Evolutionary conservation across 2,888 invertebrate genomes (phyloP).

Genomic region (Drosophila diplacantha): DNA sequence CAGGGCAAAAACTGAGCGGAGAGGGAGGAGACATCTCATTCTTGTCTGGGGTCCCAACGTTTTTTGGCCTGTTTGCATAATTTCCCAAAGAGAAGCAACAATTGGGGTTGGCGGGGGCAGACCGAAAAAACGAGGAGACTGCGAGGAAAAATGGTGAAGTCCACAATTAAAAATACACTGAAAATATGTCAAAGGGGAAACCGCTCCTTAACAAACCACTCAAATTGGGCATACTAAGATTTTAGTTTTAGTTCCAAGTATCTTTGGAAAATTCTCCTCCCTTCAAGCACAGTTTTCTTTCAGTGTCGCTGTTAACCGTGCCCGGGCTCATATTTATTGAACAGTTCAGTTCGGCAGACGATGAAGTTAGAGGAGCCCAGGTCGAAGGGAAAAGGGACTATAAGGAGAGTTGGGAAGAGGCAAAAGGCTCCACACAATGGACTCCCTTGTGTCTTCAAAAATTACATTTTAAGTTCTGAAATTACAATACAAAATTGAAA

Average conservation of each 20-base stretch:
- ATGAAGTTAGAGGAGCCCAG: conserved; percentile 28
- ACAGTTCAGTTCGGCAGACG: conserved; percentile 26
- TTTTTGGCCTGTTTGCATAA: conserved; percentile 56
- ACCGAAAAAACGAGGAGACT: neutral
- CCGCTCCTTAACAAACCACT: neutral
- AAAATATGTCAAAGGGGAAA: neutral
- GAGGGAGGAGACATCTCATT: conserved; percentile 27
- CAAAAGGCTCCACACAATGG: conserved; percentile 41
- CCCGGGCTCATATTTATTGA: conserved; percentile 22
- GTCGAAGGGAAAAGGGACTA: conserved; percentile 40
- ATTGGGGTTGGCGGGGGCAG: conserved; percentile 31
- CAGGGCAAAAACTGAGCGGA: conserved; percentile 21
- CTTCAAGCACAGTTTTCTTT: neutral
- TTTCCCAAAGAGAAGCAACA: conserved; percentile 60
- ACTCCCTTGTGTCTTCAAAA: conserved; percentile 61
- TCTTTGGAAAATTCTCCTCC: neutral
- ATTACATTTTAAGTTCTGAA: conserved; percentile 67
- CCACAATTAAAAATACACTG: fast-evolving
- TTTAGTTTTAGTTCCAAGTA: too few species aligned
- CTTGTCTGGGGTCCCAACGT: conserved; percentile 26
- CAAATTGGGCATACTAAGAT: neutral
- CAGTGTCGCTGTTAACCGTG: conserved; percentile 6
- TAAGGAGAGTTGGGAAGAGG: neutral
- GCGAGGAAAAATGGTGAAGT: neutral
- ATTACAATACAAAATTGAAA: conserved; percentile 70